These are phyloP conservation scores for Eurois occulta DNA, from an alignment of 2,888 invertebrate species.

Conservation along the genomic window DNA sequence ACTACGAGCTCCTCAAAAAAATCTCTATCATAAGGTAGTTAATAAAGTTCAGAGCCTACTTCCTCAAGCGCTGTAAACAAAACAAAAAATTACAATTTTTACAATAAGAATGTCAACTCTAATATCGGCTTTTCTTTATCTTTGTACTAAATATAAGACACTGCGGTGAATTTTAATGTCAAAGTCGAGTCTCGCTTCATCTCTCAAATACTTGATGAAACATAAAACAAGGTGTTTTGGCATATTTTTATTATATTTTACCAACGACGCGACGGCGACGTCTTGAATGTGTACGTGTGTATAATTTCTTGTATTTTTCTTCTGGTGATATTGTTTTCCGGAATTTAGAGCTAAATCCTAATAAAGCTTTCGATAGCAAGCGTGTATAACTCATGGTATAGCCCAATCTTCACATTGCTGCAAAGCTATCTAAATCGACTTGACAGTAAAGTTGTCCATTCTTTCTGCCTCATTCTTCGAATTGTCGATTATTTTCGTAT, in stretches of 20 bases:
- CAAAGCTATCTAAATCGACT: no score
- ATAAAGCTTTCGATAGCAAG: background rate
- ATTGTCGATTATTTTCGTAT: no score
- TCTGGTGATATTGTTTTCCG: background rate
- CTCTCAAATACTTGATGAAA: background rate
- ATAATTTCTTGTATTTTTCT: background rate
- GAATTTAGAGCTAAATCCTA: background rate
- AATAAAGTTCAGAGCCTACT: background rate
- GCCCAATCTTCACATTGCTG: no score
- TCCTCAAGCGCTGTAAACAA: background rate
- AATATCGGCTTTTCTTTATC: background rate
- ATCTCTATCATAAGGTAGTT: no score
- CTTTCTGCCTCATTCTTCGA: no score
- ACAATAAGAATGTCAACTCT: background rate
- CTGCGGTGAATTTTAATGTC: conserved; percentile 6
- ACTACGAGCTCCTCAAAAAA: no score
- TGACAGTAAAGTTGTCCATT: no score
- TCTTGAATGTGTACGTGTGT: background rate
- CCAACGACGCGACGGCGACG: no score
- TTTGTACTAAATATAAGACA: background rate
- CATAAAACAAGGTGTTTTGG: background rate
- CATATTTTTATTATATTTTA: background rate
- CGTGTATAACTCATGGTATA: no score
- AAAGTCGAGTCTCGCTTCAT: background rate
- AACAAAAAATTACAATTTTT: background rate